phyloP scores from a whole-genome alignment of 2,113 vertebrate genomes.

The Charadrius vociferus region DNA sequence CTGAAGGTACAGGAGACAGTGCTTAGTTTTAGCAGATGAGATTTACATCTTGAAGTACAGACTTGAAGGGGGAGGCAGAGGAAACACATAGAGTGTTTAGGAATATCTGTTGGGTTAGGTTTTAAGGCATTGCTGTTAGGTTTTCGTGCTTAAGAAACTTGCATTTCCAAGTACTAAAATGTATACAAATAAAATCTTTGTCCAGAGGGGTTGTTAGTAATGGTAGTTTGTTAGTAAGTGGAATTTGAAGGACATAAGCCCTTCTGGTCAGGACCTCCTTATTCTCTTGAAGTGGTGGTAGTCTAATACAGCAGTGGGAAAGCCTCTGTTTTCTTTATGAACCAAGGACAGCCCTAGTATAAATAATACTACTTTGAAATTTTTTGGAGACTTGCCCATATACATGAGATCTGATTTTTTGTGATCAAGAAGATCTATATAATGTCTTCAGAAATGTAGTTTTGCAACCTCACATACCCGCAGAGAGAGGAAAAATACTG shows the following conservation, averaged over 20 bases:
- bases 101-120: not conserved
- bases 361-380: not conserved
- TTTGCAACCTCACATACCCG: not conserved
- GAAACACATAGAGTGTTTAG: not conserved
- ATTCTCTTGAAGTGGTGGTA: not conserved
- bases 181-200: not conserved
- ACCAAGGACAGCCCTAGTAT: not conserved
- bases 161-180: not conserved
- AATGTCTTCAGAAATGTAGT: not conserved
- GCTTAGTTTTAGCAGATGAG: not conserved
- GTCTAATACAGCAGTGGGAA: not conserved
- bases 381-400: not conserved
- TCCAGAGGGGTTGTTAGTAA: not conserved
- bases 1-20: not conserved
- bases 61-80: not conserved
- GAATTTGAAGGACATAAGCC: not conserved
- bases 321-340: not conserved
- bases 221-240: not conserved
- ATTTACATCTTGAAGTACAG: not conserved
- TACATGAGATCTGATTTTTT: not conserved
- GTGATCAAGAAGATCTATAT: not conserved
- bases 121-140: not conserved
- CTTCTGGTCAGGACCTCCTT: not conserved
- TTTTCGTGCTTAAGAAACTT: not conserved
- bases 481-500: not conserved